A percentile compares a stretch with the other conserved stretches of the same genome.
Evolutionary conservation across 2,113 vertebrate genomes (phyloP).

Genomic region (Trogon melanurus): DNA sequence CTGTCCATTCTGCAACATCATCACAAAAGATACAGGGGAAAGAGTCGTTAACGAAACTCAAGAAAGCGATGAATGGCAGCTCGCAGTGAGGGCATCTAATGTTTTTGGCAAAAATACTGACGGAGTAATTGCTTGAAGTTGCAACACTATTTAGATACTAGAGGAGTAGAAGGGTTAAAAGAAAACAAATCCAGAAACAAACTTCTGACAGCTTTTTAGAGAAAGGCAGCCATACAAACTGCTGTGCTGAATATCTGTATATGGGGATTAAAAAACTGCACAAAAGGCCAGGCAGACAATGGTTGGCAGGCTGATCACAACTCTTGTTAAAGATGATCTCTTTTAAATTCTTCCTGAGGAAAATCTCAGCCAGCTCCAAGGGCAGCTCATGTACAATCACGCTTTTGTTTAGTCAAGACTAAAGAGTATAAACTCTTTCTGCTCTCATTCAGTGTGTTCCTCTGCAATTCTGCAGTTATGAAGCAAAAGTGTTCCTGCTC

Average conservation of each 20-base stretch:
- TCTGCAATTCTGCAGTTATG: rapidly evolving
- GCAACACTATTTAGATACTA: not conserved
- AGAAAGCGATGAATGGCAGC: not conserved
- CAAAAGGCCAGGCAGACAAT: not conserved
- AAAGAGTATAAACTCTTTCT: not conserved
- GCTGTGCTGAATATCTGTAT: too few relatives aligned
- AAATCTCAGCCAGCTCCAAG: constrained; percentile 22
- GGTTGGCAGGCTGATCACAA: not conserved
- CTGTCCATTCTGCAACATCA: not conserved
- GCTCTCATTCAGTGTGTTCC: not conserved
- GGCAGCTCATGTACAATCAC: constrained; percentile 39
- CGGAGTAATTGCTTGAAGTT: not conserved
- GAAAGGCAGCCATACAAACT: not conserved
- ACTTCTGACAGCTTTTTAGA: not conserved
- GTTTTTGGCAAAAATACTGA: not conserved
- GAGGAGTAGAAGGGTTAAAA: not conserved
- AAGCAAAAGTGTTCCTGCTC: not conserved
- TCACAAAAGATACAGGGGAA: not conserved
- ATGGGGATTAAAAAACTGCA: not conserved
- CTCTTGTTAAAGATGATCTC: not conserved
- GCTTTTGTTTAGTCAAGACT: constrained; percentile 19
- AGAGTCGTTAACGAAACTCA: not conserved
- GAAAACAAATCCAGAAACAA: not conserved
- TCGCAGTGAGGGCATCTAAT: not conserved
- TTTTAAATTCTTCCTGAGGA: not conserved